These are phyloP conservation scores for Trinectes maculatus DNA, from an alignment of 2,113 vertebrate genomes.

Conservation along the genomic window DNA sequence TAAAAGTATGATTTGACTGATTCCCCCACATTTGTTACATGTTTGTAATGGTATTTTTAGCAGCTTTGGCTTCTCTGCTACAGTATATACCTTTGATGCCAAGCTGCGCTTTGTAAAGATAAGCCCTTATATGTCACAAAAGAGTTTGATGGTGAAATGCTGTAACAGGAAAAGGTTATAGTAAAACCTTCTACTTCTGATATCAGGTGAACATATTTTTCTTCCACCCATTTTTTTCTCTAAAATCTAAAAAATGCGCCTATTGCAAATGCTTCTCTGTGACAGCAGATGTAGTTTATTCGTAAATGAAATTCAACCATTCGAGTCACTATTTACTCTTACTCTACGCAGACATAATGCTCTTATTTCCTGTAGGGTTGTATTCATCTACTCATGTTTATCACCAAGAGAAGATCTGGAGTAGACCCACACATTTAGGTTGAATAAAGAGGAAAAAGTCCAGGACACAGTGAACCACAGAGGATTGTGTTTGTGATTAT, in stretches of 20 bases:
- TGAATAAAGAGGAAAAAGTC: not conserved
- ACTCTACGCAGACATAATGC: too few species aligned
- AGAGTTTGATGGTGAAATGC: not conserved
- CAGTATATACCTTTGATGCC: not conserved
- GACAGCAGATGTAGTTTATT: too few species aligned
- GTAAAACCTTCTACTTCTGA: not conserved
- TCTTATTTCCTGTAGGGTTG: too few species aligned
- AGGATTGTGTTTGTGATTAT: constrained; percentile 43
- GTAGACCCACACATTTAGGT: not conserved
- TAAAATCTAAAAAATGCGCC: too few species aligned
- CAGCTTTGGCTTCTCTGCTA: not conserved
- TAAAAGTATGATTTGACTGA: not conserved
- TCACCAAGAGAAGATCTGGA: not conserved
- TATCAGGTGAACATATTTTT: not conserved
- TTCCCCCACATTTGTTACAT: not conserved
- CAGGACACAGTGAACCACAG: not conserved
- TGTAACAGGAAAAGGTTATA: not conserved
- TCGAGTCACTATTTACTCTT: too few species aligned
- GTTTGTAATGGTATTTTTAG: not conserved
- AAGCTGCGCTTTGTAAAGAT: constrained; percentile 1
- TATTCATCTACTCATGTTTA: too few species aligned
- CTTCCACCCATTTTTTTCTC: not conserved
- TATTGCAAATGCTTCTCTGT: too few species aligned
- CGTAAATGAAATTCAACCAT: too few species aligned
- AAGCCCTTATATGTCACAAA: not conserved